phyloP scores from a whole-genome alignment of 1,140 invertebrate species.

The Archivesica marissinica region DNA sequence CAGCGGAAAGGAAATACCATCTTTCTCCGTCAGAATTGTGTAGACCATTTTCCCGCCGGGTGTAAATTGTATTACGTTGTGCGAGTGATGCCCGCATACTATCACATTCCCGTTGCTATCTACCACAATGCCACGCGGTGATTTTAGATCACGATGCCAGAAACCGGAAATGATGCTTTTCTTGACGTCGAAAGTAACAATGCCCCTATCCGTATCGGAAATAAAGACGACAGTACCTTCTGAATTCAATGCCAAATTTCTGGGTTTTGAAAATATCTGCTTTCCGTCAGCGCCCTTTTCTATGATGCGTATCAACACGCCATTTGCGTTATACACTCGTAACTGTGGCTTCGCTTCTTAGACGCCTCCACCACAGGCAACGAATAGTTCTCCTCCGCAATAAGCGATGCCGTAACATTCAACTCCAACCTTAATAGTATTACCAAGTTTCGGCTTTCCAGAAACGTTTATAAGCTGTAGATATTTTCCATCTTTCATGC shows the following conservation, averaged over 20 bases:
- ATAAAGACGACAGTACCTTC: not conserved
- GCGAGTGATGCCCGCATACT: not conserved
- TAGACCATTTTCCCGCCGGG: not conserved
- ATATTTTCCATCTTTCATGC: not conserved
- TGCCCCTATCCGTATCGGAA: constrained; percentile 2
- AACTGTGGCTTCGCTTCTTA: constrained; percentile 19
- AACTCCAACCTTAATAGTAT: constrained; percentile 1
- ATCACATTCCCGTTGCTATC: not conserved
- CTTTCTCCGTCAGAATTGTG: constrained; percentile 5
- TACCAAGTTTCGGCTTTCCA: not conserved
- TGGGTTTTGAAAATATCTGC: constrained; percentile 1
- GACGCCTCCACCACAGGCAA: constrained; percentile 12
- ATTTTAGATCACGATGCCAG: not conserved
- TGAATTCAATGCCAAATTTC: not conserved
- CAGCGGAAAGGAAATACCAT: not conserved
- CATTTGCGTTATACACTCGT: constrained; percentile 17
- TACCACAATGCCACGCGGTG: not conserved
- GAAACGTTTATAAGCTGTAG: not conserved
- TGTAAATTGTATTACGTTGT: constrained; percentile 4
- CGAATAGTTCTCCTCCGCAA: not conserved
- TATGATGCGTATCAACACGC: not conserved
- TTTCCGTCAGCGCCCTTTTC: not conserved
- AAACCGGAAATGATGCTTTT: constrained; percentile 8
- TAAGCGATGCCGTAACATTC: constrained; percentile 1
- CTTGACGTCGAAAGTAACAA: constrained; percentile 11